Evolutionary conservation across 2,113 vertebrate species (phyloP).

Genomic region (Sula dactylatra): DNA sequence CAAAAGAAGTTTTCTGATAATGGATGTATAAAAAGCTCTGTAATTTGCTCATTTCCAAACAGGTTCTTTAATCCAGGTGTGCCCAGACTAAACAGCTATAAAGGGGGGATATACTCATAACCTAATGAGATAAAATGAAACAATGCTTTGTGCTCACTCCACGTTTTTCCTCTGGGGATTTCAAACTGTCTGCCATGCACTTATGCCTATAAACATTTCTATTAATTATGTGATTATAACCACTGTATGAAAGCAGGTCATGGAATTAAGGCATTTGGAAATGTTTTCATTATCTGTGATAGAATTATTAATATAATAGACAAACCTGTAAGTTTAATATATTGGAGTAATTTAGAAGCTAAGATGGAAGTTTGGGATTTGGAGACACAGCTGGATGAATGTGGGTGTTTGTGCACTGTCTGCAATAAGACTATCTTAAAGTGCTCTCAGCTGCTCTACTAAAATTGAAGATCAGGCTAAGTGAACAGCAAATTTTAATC

Average conservation of each 20-base stretch:
- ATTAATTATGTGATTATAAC: neutral
- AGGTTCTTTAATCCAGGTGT: neutral
- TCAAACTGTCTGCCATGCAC: neutral
- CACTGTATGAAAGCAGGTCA: neutral
- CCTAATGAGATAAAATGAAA: neutral
- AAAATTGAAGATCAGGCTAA: neutral
- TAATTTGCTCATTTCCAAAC: neutral
- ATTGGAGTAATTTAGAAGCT: neutral
- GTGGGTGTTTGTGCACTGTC: neutral
- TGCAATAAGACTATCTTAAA: neutral
- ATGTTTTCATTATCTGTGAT: neutral
- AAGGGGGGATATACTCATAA: neutral
- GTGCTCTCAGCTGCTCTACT: neutral
- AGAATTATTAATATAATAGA: neutral
- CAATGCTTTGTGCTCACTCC: neutral
- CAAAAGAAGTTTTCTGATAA: neutral
- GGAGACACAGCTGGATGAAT: neutral
- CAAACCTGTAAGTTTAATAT: neutral
- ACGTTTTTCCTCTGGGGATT: neutral
- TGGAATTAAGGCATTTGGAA: neutral
- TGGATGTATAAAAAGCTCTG: neutral
- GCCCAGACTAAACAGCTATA: neutral
- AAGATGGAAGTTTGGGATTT: neutral
- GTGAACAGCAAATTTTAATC: neutral
- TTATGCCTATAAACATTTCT: neutral